Conservation (phyloP, 2,113 vertebrate genomes). For the Sphaerodactylus townsendi region DNA sequence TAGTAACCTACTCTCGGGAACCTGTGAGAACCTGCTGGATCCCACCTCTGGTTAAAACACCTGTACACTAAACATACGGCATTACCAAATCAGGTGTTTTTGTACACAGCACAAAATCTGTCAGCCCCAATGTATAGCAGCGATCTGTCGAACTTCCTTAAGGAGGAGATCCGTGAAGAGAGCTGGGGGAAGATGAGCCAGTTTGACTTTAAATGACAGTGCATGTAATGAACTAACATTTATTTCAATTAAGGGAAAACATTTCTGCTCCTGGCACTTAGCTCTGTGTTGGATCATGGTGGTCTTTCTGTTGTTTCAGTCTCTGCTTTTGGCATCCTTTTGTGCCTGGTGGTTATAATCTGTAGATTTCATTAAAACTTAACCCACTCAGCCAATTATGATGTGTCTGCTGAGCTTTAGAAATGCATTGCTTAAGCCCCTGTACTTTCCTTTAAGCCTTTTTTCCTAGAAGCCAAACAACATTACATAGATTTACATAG, state of each 20-base stretch:
- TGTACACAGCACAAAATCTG: background rate
- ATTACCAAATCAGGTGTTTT: background rate
- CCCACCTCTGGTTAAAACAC: too few relatives aligned
- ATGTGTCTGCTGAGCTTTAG: slow-evolving; percentile 54
- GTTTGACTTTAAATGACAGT: slow-evolving; percentile 19
- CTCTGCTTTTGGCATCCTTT: slow-evolving; percentile 35
- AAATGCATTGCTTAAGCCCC: slow-evolving; percentile 26
- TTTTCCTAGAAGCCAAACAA: slow-evolving; percentile 57
- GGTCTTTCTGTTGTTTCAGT: slow-evolving; percentile 16
- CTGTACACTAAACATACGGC: too few relatives aligned
- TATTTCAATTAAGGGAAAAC: slow-evolving; percentile 38
- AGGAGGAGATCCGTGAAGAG: background rate
- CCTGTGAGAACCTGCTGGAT: too few relatives aligned
- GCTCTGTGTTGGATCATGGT: slow-evolving; percentile 5
- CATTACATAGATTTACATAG: slow-evolving; percentile 34
- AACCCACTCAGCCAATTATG: slow-evolving; percentile 48
- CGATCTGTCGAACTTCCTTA: slow-evolving; percentile 2
- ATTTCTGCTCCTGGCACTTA: slow-evolving; percentile 22
- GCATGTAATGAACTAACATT: slow-evolving; percentile 10
- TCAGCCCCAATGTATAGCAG: background rate
- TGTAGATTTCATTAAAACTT: slow-evolving; percentile 52
- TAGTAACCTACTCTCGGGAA: too few relatives aligned
- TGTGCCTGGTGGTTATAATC: slow-evolving; percentile 55
- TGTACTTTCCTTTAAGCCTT: slow-evolving; percentile 47
- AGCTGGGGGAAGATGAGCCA: background rate